These are phyloP conservation scores for Scaptomyza montana DNA, from an alignment of 1,140 invertebrate species.

Conservation along the genomic window DNA sequence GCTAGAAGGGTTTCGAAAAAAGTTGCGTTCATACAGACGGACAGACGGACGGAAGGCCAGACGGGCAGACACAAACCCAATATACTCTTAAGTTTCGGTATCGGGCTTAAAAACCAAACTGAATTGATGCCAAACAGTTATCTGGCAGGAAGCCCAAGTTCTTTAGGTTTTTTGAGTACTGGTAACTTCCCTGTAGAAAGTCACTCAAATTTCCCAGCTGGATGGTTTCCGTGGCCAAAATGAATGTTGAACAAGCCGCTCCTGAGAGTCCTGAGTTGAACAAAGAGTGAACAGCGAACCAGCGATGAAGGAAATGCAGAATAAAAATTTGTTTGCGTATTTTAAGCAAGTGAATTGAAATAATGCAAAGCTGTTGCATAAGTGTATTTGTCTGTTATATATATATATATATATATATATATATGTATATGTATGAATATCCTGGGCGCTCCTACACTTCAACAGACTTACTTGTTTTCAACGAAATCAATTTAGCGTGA, in stretches of 20 bases:
- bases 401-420: slow-evolving; percentile 42
- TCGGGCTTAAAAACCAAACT: background rate
- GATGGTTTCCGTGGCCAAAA: slow-evolving; percentile 17
- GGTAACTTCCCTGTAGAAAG: background rate
- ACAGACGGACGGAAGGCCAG: no score
- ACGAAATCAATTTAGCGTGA: slow-evolving; percentile 79
- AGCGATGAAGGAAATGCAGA: background rate
- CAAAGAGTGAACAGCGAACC: background rate
- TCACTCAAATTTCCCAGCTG: slow-evolving; percentile 33
- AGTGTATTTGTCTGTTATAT: slow-evolving; percentile 73
- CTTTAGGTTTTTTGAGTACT: background rate
- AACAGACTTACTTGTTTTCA: slow-evolving; percentile 60
- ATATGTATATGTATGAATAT: slow-evolving; percentile 21
- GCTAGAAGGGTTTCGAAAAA: no score
- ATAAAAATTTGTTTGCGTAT: background rate
- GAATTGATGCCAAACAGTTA: slow-evolving; percentile 34
- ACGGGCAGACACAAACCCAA: no score
- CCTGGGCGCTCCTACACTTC: slow-evolving; percentile 14
- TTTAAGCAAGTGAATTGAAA: slow-evolving; percentile 42
- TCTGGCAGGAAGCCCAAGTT: slow-evolving; percentile 15
- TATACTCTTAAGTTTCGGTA: no score
- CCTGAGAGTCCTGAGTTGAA: slow-evolving; percentile 7
- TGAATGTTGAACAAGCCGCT: slow-evolving; percentile 30
- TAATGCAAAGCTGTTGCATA: slow-evolving; percentile 65
- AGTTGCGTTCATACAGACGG: no score